Base-by-base conservation (phyloP, 2,888 invertebrate species). In the Protonemura montana region DNA sequence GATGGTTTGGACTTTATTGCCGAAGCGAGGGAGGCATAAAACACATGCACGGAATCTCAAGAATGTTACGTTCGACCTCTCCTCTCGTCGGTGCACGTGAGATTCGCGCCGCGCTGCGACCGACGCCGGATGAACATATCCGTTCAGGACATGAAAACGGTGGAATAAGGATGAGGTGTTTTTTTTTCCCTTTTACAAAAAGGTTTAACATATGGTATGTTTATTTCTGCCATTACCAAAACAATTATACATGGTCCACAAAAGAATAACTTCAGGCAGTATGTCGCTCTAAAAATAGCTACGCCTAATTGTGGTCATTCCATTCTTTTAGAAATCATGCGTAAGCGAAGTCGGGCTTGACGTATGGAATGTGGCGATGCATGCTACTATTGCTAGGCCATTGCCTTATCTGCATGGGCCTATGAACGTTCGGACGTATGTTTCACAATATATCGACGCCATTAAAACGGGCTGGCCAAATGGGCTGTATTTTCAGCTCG, bases 11-110 rank as follows among this genome's bases (percentile, higher is more conserved):
- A 13, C 59, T 59, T 59, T 59, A 59, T 59, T 59, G 59, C 59
- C 59, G 59, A 35, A 21, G 59, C 59, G 59, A 1, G 59, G 59
- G 59, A 59, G 59, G 59, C 59, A 59, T 59, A 21, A 59, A 59
- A 59, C 59, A 59, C 59, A 59, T 59, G 59, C 59, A 59, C 21
- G 59, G 59, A 59, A 59, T 59, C 59, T 59, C 59, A 59, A 59
- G 59, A 59, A 59, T 59, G 59, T 59, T 59, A 59, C 59, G n/a
- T n/a, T 21, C 16, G 59, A 21, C 59, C 59, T 59, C 59, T 59
- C 59, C 59, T 59, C 59, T 59, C 59, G 21, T 59, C 7, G 59
- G 59, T 59, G 59, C 13, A 59, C 13, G 59, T 13, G 59, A 59
- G 59, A 59, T 59, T 10, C 59, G 21, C 1, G 21, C 59, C 21